Evolutionary conservation across 2,888 invertebrate species (phyloP), one percentile per base, ranked within the genome.

Genomic region (Pinctada fucata): DNA sequence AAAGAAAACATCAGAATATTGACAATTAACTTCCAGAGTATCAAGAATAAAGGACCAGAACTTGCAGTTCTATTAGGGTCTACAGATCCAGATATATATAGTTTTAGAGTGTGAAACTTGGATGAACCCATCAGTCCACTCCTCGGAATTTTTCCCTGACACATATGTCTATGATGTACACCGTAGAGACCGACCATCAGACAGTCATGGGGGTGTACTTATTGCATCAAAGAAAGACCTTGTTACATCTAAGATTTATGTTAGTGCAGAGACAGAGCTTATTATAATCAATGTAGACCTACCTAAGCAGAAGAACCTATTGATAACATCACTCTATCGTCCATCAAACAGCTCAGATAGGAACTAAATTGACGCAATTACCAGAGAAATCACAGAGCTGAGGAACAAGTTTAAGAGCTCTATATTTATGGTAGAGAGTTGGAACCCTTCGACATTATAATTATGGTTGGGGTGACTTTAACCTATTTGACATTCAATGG

Each of bases 261-360:
- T 66, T 31, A 6, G 66, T 31, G 31, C 6, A 5, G 31, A 66
- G 6, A 31, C 13, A 66, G 69, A 69, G 31, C 49, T 10, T 8
- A 69, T 69, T 5, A 69, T 1, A n/a, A n/a, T 69, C n/a, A 69
- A 69, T 1, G 69, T 69, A 69, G 49, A 69, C 69, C 69, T 69
- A 31, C 69, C 10, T 13, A 69, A 66, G n/a, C 13, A 16, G 8
- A 2, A 66, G 66, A 66, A 66, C 6, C 66, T 58, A 66, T 6
- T 31, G 66, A 16, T 66, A 66, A 66, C 66, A 66, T 16, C 66
- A 66, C 16, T 66, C 8, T 66, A 66, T 31, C 31, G 16, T 16
- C 66, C 66, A 66, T 2, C 2, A 66, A 8, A 66, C 66, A 1
- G 66, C 31, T 13, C 31, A 16, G 66, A 66, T 31, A 31, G 6